Evolutionary conservation across 2,797 vertebrate genomes (phyloP), one percentile per base, ranked within the genome.

Genomic region (Pygocentrus nattereri): DNA sequence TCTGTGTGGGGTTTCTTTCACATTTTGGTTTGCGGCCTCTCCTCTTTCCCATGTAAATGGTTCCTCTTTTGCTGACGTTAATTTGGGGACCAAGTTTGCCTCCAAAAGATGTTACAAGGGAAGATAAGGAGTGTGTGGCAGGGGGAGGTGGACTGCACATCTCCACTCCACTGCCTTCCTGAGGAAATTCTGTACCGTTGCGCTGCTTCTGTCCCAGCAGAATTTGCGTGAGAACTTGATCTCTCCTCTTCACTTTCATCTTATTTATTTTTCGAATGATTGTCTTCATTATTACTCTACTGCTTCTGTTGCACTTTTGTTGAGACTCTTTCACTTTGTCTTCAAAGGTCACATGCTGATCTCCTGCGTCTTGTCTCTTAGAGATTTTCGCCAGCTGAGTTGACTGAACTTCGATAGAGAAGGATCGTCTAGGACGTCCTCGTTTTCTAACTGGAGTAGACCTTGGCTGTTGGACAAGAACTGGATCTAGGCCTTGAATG

Each of bases 1-100:
- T 64, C 47, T 62, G 73, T 2, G 84, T 87, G 38, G 76, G 89
- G 79, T 88, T 76, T 54, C 68, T 86, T 70, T 91, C 91, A 67
- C 93, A 93, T 92, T 99, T 99, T 2, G 98, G 98, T 85, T 99
- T 99, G 74, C 98, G 95, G 41, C 98, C 98, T 90, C 98, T 94
- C 85, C 97, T 96, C 86, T 99, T 99, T 84, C 98, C 98, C 94
- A 99, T 99, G 85, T 99, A 99, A 90, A 99, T 99, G 0, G 98
- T 99, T 77, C 98, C 98, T 93, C 97, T 96, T 93, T 99, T 99
- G 91, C 98, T 99, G 69, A 99, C 97, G 7, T 99, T 99, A 89
- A 99, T 99, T 86, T 99, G 98, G 89, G 97, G 97, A 75, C 97
- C 97, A 72, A 98, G 89, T 79, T 96, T 97, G 5, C 96, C 96